A percentile compares a stretch with the other conserved stretches of the same genome.
Evolutionary conservation across 2,888 invertebrate genomes (phyloP).

Genomic region (Trichogramma dendrolimi): DNA sequence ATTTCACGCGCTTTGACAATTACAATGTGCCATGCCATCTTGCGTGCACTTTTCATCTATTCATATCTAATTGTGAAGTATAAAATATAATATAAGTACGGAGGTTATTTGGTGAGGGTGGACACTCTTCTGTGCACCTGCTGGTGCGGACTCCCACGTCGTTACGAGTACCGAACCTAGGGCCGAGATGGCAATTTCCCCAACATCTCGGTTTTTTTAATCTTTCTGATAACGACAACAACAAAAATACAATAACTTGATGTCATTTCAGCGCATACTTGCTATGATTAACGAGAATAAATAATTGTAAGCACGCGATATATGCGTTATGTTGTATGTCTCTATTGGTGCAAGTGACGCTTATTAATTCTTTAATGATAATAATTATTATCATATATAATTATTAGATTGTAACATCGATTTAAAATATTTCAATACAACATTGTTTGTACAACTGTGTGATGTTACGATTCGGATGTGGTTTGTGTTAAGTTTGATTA

Average conservation of each 20-base stretch:
- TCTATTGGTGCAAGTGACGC: conserved; percentile 15
- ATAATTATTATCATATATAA: background rate
- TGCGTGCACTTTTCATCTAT: no score
- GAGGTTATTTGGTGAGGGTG: conserved; percentile 43
- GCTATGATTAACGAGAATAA: conserved; percentile 7
- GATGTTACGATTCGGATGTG: conserved; percentile 5
- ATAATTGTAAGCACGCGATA: background rate
- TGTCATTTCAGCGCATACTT: conserved; percentile 7
- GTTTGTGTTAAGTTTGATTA: conserved; percentile 1
- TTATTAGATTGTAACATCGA: conserved; percentile 4
- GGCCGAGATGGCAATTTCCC: conserved; percentile 42
- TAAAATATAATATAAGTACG: conserved; percentile 38
- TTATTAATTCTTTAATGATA: conserved; percentile 4
- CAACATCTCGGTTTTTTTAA: conserved; percentile 12
- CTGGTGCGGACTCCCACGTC: conserved; percentile 49
- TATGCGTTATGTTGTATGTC: conserved; percentile 3
- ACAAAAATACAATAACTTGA: background rate
- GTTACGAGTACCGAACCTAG: conserved; percentile 54
- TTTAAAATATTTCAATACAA: conserved; percentile 14
- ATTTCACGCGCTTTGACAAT: no score
- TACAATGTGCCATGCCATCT: no score
- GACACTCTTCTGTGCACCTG: conserved; percentile 44
- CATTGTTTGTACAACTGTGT: conserved; percentile 20
- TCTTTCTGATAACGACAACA: conserved; percentile 1
- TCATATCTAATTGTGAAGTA: no score